Evolutionary conservation across 2,888 invertebrate species (phyloP).

Genomic region (Tenthredo scrophulariae): DNA sequence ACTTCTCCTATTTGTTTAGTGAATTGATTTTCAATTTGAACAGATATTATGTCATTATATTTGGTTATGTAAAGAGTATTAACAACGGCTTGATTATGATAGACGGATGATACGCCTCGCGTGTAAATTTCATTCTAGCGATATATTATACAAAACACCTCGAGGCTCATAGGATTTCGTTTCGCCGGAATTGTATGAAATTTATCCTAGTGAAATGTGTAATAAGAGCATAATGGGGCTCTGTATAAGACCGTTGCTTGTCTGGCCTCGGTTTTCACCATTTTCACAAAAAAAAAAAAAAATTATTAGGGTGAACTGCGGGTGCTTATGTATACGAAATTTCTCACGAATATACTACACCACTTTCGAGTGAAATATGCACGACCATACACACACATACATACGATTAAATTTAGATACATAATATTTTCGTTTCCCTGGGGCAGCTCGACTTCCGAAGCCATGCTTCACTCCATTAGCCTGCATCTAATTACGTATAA

Average conservation of each 20-base stretch:
- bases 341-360: background rate
- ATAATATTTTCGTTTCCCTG: constrained; percentile 23
- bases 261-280: background rate
- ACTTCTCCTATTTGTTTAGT: background rate
- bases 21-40: background rate
- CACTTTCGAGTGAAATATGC: too few species aligned
- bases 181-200: background rate
- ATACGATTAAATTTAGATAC: background rate
- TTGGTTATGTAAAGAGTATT: background rate
- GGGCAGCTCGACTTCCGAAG: background rate
- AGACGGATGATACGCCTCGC: background rate
- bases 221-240: constrained; percentile 9
- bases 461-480: constrained; percentile 10
- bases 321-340: background rate
- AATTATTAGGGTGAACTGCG: background rate
- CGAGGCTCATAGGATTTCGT: background rate
- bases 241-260: background rate
- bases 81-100: background rate
- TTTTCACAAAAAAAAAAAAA: background rate
- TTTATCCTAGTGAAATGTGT: background rate
- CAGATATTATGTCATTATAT: background rate
- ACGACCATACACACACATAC: too few species aligned
- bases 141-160: background rate
- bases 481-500: constrained; percentile 7
- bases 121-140: background rate